These are phyloP conservation scores for Austrofundulus limnaeus DNA, from an alignment of 2,113 vertebrate species.

Conservation along the genomic window DNA sequence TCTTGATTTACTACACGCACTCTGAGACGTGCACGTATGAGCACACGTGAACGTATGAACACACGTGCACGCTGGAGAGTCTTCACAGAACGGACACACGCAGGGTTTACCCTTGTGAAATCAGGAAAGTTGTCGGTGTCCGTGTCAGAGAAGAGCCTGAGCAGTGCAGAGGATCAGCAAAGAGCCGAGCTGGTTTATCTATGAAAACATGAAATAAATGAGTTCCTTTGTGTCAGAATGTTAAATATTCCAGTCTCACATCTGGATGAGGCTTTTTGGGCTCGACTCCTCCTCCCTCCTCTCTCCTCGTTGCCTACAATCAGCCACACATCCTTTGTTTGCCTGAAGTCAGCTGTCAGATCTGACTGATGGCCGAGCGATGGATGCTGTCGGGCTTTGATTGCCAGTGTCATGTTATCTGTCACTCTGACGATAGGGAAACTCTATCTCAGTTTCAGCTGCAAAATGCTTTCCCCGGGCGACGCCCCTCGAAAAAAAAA, in stretches of 20 bases:
- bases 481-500: conserved; percentile 25
- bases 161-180: too few relatives aligned
- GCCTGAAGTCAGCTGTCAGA: conserved; percentile 31
- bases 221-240: too few relatives aligned
- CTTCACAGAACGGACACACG: background rate
- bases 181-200: too few relatives aligned
- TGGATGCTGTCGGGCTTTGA: conserved; percentile 53
- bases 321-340: conserved; percentile 10
- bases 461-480: conserved; percentile 44
- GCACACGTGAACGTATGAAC: background rate
- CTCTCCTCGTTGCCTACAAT: conserved; percentile 26
- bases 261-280: too few relatives aligned
- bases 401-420: conserved; percentile 60
- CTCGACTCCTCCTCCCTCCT: conserved; percentile 4
- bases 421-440: conserved; percentile 40
- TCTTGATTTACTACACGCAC: conserved; percentile 1
- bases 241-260: too few relatives aligned
- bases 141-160: too few relatives aligned
- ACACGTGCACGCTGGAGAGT: background rate
- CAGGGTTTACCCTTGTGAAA: background rate
- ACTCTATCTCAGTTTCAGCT: conserved; percentile 57
- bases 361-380: conserved; percentile 46
- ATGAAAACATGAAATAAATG: too few relatives aligned
- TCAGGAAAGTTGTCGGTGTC: too few relatives aligned
- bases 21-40: background rate